Conservation (phyloP, 2,797 vertebrate species). For the Podarcis lilfordi region DNA sequence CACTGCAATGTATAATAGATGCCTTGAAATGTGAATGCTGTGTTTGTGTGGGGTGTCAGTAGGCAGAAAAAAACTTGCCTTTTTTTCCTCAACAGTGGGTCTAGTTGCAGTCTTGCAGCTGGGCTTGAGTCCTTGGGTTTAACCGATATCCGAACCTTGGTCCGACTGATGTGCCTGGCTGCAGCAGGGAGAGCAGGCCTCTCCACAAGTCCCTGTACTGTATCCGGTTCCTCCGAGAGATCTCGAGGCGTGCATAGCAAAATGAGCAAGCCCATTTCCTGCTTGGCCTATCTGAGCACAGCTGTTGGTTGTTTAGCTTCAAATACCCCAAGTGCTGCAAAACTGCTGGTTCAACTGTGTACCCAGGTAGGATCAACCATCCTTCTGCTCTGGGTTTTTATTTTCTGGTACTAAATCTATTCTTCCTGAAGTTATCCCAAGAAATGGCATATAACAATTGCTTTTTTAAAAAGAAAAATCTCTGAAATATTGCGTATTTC, state of each 20-base stretch:
- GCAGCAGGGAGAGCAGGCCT: constrained; percentile 95
- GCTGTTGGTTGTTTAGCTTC: constrained; percentile 96
- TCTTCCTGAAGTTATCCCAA: too few species aligned
- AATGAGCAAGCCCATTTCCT: constrained; percentile 94
- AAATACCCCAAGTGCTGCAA: constrained; percentile 93
- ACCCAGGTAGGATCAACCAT: constrained; percentile 82
- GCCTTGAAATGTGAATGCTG: not conserved
- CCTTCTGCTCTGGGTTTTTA: not conserved
- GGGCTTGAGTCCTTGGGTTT: constrained; percentile 94
- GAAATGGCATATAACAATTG: not conserved
- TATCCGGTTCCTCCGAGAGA: constrained; percentile 80
- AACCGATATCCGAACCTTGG: constrained; percentile 95
- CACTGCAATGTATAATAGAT: not conserved
- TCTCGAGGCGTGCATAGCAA: constrained; percentile 87
- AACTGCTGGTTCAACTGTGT: constrained; percentile 95
- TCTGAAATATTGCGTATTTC: not conserved
- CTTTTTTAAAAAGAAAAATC: not conserved
- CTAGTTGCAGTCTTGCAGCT: constrained; percentile 95
- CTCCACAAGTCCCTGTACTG: constrained; percentile 83
- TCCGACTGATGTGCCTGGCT: constrained; percentile 96
- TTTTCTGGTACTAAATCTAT: not conserved
- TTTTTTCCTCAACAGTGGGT: constrained; percentile 81
- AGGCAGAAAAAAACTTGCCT: not conserved
- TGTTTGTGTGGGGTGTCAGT: too few species aligned
- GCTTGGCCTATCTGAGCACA: constrained; percentile 95